Percentiles rank a stretch among this genome's conserved stretches.
Evolutionary conservation across 2,113 vertebrate genomes (phyloP).

Genomic region (Gallinago undulata): DNA sequence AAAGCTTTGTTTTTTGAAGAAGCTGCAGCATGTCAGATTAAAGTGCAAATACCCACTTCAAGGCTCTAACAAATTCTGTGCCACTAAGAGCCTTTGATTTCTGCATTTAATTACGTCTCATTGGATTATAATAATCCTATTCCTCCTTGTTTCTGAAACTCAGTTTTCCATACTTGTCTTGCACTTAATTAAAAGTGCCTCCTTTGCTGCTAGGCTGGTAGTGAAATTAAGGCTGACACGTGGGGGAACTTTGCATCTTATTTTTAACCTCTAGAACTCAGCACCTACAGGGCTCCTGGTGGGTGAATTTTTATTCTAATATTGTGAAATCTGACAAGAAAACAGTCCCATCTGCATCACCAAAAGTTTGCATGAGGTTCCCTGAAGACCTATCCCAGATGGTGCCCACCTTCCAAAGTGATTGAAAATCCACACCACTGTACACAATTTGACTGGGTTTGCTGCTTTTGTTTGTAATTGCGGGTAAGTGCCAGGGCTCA

Average conservation of each 20-base stretch:
- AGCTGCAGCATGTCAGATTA: not conserved
- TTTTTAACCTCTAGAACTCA: not conserved
- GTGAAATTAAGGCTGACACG: slow-evolving; percentile 28
- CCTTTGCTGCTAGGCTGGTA: not conserved
- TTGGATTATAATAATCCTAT: slow-evolving; percentile 58
- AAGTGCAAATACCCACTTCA: slow-evolving; percentile 16
- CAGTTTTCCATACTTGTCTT: not conserved
- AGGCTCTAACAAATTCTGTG: slow-evolving; percentile 17
- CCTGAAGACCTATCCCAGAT: not conserved
- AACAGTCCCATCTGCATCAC: not conserved
- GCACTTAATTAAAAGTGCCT: slow-evolving; percentile 51
- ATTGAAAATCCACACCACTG: not conserved
- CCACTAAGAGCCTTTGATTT: slow-evolving; percentile 44
- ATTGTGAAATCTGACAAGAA: not conserved
- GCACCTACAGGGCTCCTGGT: not conserved
- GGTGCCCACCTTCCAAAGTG: not conserved
- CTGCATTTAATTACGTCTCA: slow-evolving; percentile 50
- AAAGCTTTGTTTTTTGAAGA: slow-evolving; percentile 6
- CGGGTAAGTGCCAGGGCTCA: not conserved
- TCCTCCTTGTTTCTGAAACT: slow-evolving; percentile 29
- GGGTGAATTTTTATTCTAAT: not conserved
- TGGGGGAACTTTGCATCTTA: not conserved
- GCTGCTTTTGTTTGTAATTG: not conserved
- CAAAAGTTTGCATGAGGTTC: not conserved
- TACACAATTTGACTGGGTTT: not conserved